Evolutionary conservation across 92 coral and sea anemone genomes (phyloP), one percentile per base, ranked within the genome.

Genomic region (Bergia puertoricense): DNA sequence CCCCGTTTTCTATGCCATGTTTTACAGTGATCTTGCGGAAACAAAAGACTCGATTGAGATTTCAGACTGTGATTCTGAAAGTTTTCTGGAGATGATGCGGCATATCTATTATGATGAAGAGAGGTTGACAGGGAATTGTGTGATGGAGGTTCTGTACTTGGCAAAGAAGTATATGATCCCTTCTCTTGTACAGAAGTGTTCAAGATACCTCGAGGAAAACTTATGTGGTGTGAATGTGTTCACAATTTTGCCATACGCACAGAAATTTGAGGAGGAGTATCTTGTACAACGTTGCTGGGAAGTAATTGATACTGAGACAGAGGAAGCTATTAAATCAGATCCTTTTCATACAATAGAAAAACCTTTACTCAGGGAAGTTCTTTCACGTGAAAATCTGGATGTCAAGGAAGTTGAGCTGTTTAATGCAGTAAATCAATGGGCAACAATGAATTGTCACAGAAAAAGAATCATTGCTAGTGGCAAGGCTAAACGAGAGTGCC

Each of bases 1-100:
- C 73, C 95, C 95, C 8, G 93, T 93, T 2, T 93, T 93, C 86
- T 91, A 84, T 43, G 95, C 91, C 85, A 90, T 92, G 93, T 90
- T 92, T 72, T 92, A 90, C 81, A 93, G 87, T 59, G 86, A 93
- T 85, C 67, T 95, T 37, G 94, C 94, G 20, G 96, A 92, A 86
- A 90, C 90, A 6, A 72, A 78, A 45, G 78, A 82, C 59, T 67
- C 89, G 11, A 87, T 95, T 81, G 91, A 93, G 38, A 76, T 93
- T 50, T 89, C 93, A 66, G 96, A 93, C 50, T 90, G 94, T 30
- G 90, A 92, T 41, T 83, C 81, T 42, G 91, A 90, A 69, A 90
- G 93, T 43, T 89, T 95, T 77, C 45, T 91, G 77, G 93, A 95
- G 75, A 45, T 92, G 67, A 80, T 95, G 82, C 94, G 92, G 36